A percentile compares a stretch with the other conserved stretches of the same genome.
phyloP scores from a whole-genome alignment of 2,797 vertebrate species.

The Lithobates pipiens region DNA sequence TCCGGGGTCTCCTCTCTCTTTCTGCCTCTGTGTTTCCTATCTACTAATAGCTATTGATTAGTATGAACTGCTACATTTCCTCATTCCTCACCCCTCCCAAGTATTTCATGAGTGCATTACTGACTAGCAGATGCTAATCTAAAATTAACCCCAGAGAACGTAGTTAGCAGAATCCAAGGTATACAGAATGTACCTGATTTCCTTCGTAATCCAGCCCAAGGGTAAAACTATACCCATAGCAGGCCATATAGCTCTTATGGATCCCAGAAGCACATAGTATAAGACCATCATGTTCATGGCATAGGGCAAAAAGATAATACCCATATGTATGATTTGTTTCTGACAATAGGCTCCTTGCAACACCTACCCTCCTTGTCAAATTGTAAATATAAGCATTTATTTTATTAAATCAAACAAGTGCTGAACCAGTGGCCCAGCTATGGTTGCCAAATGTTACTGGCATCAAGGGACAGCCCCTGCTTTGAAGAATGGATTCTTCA shows the following conservation, averaged over 20 bases:
- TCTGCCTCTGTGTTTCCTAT: conserved; percentile 49
- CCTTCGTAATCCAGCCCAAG: not conserved
- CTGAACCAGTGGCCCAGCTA: not conserved
- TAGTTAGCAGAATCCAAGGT: not conserved
- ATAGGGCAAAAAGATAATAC: not conserved
- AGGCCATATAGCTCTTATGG: not conserved
- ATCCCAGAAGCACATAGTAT: not conserved
- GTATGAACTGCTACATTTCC: conserved; percentile 46
- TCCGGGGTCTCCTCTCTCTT: conserved; percentile 24
- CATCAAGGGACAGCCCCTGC: not conserved
- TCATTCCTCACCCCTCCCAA: conserved; percentile 34
- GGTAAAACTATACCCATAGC: not conserved
- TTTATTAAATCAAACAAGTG: not conserved
- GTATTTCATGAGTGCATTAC: conserved; percentile 47
- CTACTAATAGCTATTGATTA: conserved; percentile 59
- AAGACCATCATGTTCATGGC: not conserved
- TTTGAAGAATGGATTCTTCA: not conserved
- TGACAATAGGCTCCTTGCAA: too few species aligned
- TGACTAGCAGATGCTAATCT: conserved; percentile 42
- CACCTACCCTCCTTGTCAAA: not conserved
- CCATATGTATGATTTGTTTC: too few species aligned
- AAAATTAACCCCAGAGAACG: conserved; percentile 5
- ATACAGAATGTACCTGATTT: not conserved
- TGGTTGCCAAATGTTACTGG: not conserved
- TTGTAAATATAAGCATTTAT: not conserved